These are phyloP conservation scores for Drosophila longiperda DNA, from an alignment of 2,888 invertebrate genomes.

Conservation along the genomic window DNA sequence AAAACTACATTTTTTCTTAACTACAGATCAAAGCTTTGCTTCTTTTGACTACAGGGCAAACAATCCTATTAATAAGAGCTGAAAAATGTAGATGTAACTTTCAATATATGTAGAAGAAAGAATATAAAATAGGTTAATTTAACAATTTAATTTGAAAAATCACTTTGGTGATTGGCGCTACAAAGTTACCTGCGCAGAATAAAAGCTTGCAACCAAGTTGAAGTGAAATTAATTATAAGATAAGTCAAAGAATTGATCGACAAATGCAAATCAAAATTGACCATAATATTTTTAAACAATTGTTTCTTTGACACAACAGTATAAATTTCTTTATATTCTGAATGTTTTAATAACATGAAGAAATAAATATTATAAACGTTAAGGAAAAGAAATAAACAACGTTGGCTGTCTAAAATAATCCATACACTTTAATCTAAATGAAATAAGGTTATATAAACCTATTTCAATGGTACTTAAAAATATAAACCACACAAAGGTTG, in stretches of 20 bases:
- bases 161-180: conserved; percentile 30
- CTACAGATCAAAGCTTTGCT: not conserved
- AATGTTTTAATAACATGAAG: not conserved
- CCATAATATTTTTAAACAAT: not conserved
- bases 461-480: not conserved
- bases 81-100: not conserved
- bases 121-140: not conserved
- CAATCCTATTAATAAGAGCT: not conserved
- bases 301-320: not conserved
- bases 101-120: not conserved
- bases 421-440: not conserved
- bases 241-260: not conserved
- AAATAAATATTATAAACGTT: not conserved
- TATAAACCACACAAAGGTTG: not conserved
- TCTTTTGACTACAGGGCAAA: conserved; percentile 11
- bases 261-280: not conserved
- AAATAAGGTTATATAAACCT: not conserved
- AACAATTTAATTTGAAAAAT: not conserved
- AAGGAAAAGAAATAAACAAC: not conserved
- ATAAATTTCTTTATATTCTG: not conserved
- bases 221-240: not conserved
- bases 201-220: not conserved
- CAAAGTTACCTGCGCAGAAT: conserved; percentile 31
- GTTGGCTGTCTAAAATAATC: not conserved
- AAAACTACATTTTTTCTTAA: not conserved